Percentiles rank a stretch among this genome's conserved stretches.
These are phyloP conservation scores for Melanerpes aurifrons DNA, from an alignment of 2,113 vertebrate genomes.

Conservation along the genomic window DNA sequence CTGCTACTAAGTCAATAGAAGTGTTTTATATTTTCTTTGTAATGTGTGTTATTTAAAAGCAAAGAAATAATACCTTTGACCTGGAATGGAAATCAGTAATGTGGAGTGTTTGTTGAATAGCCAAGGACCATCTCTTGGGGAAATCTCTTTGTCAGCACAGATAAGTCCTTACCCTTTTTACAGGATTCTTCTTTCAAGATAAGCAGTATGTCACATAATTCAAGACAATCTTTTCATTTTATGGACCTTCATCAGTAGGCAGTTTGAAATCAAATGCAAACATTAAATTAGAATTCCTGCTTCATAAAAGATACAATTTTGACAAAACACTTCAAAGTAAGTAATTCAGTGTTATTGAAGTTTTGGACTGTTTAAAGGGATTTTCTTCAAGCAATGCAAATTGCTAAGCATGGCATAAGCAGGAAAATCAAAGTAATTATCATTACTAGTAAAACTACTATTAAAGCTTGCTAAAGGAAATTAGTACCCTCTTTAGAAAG, in stretches of 20 bases:
- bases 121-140: neutral
- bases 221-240: neutral
- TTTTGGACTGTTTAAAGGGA: neutral
- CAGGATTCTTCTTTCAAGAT: neutral
- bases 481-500: neutral
- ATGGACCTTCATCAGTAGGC: neutral
- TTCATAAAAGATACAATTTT: neutral
- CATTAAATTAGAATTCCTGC: neutral
- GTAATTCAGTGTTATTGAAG: neutral
- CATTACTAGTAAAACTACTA: neutral
- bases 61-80: neutral
- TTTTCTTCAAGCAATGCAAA: neutral
- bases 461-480: neutral
- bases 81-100: neutral
- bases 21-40: neutral
- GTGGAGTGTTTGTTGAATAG: neutral
- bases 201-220: neutral
- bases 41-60: neutral
- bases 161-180: neutral
- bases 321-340: neutral
- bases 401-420: neutral
- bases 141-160: neutral
- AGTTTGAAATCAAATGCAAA: neutral
- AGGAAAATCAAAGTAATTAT: neutral
- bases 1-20: neutral